Evolutionary conservation across 2,113 vertebrate species (phyloP), one percentile per base, ranked within the genome.

Genomic region (Pao palembangensis): DNA sequence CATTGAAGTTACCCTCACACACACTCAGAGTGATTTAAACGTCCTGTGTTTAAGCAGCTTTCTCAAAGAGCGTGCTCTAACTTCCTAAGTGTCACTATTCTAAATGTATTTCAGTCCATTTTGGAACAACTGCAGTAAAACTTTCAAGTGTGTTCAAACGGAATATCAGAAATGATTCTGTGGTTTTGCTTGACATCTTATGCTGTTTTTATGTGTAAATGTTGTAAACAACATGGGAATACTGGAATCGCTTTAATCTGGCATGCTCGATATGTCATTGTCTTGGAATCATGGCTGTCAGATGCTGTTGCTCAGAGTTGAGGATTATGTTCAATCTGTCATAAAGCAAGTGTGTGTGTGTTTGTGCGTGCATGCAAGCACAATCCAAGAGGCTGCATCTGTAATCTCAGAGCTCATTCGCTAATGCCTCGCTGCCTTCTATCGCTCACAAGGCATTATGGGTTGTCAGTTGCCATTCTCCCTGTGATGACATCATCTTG

Each of bases 301-400:
- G 69, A 57, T n/a, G 48, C 75, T 71, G 11, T 64, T 71, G 75
- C 67, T 80, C 66, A 54, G 31, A 38, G 57, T 82, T 46, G 50
- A 71, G 81, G 87, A 89, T 88, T 86, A 87, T 61, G 67, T 52
- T 51, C 82, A 87, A 83, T 85, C 81, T 72, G 62, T 81, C 71
- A 79, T 66, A 58, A 74, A 73, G 61, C 38, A 67, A 73, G 34
- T 67, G 62, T 51, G 60, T 69, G 51, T 65, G 38, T 42, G 43
- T 61, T 44, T 67, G 58, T 16, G 58, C 34, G 42, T 42, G 43
- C 28, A n/a, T 53, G 8, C 56, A 41, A 46, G 50, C 62, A 42
- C 1, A 28, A 38, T 55, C 65, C 62, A 71, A 68, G 67, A 59
- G 69, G 64, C 69, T 63, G 31, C 71, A 53, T 56, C 52, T 77